Evolutionary conservation across 2,113 vertebrate genomes (phyloP).

Genomic region (Syngnathus typhle): DNA sequence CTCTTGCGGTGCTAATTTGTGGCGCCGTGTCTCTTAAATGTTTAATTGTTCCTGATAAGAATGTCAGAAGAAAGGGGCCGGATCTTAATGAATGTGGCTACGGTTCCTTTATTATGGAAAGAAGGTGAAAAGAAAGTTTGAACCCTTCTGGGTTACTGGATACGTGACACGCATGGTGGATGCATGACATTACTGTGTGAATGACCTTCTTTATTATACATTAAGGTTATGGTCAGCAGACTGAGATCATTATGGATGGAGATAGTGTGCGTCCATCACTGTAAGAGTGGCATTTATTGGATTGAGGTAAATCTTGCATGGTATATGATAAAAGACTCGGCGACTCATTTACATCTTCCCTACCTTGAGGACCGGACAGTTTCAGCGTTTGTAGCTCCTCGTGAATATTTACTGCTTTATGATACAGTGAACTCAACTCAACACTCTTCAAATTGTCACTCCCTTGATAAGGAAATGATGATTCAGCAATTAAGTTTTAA

Average conservation of each 20-base stretch:
- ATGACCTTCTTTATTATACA: slow-evolving; percentile 39
- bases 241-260: slow-evolving; percentile 34
- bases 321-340: slow-evolving; percentile 40
- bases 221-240: slow-evolving; percentile 33
- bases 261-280: slow-evolving; percentile 43
- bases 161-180: background rate
- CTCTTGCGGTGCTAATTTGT: slow-evolving; percentile 36
- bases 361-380: too few relatives aligned
- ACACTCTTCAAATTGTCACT: too few relatives aligned
- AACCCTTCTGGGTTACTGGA: background rate
- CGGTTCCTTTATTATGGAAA: slow-evolving; percentile 7
- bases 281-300: slow-evolving; percentile 23
- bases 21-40: slow-evolving; percentile 34
- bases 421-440: too few relatives aligned
- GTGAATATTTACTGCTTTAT: too few relatives aligned
- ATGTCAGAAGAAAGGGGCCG: slow-evolving; percentile 17
- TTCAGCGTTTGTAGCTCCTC: too few relatives aligned
- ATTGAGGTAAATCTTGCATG: slow-evolving; percentile 13
- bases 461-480: too few relatives aligned
- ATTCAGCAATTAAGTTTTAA: too few relatives aligned
- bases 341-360: too few relatives aligned
- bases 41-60: slow-evolving; percentile 58
- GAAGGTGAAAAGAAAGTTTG: background rate
- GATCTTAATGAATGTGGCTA: slow-evolving; percentile 16
- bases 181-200: slow-evolving; percentile 3